phyloP scores from a whole-genome alignment of 2,888 invertebrate genomes.

The Dicyrtomina minuta region DNA sequence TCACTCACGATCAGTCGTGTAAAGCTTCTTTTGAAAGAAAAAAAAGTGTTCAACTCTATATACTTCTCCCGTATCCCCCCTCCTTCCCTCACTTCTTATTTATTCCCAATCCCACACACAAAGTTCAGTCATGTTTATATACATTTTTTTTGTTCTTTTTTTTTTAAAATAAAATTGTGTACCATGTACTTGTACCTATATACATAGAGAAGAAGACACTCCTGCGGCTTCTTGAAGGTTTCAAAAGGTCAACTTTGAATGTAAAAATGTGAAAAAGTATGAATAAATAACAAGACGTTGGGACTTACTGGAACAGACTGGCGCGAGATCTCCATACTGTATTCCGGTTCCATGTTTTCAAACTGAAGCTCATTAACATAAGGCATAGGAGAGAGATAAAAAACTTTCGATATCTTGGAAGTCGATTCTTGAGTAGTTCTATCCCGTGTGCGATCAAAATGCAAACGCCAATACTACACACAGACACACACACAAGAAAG shows the following conservation, averaged over 20 bases:
- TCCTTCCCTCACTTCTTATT: no score
- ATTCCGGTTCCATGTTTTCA: slow-evolving; percentile 67
- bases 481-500: background rate
- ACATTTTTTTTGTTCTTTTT: background rate
- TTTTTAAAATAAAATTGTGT: background rate
- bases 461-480: slow-evolving; percentile 49
- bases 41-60: no score
- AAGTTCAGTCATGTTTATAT: slow-evolving; percentile 6
- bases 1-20: no score
- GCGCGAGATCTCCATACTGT: slow-evolving; percentile 77
- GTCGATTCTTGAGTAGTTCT: slow-evolving; percentile 37
- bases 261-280: background rate
- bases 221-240: background rate
- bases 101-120: background rate
- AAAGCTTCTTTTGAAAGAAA: no score
- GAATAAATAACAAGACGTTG: background rate
- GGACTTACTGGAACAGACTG: slow-evolving; percentile 59
- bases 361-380: slow-evolving; percentile 44
- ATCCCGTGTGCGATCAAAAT: slow-evolving; percentile 49
- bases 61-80: no score
- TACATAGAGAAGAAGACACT: no score
- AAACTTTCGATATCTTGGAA: slow-evolving; percentile 28
- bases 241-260: slow-evolving; percentile 10
- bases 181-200: background rate
- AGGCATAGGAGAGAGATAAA: slow-evolving; percentile 41